Evolutionary conservation across 2,888 invertebrate species (phyloP).

Genomic region (Athalia cordata): DNA sequence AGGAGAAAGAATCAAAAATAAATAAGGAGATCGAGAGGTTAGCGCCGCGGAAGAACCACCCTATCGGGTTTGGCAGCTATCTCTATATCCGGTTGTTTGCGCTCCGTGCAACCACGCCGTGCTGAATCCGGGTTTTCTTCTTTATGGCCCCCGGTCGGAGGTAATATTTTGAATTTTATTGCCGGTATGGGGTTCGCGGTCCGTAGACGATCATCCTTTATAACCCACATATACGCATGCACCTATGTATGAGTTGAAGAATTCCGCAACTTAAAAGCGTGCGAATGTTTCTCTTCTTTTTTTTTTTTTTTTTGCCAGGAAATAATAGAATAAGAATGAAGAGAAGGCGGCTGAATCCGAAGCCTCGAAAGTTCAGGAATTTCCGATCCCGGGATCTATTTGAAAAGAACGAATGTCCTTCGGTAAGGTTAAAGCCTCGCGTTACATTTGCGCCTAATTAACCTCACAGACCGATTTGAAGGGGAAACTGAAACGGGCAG

Average conservation of each 20-base stretch:
- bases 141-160: constrained; percentile 63
- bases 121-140: constrained; percentile 65
- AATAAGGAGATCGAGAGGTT: background rate
- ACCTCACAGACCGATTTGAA: constrained; percentile 2
- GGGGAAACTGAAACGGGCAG: constrained; percentile 29
- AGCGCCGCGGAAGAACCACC: constrained; percentile 32
- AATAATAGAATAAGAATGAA: too few relatives aligned
- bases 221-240: background rate
- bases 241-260: background rate
- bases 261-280: background rate
- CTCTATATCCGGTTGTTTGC: constrained; percentile 55
- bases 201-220: constrained; percentile 7
- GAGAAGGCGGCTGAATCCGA: background rate
- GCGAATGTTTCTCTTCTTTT: too few relatives aligned
- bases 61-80: constrained; percentile 2
- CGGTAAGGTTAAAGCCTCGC: background rate
- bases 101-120: constrained; percentile 46
- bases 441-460: constrained; percentile 21
- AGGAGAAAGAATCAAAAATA: constrained; percentile 33
- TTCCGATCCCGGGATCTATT: background rate
- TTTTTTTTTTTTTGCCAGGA: too few relatives aligned
- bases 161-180: constrained; percentile 66
- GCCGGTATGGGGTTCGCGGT: constrained; percentile 38
- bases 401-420: background rate
- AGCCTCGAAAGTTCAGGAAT: background rate